phyloP scores from a whole-genome alignment of 2,888 invertebrate genomes.

The Danaus chrysippus region DNA sequence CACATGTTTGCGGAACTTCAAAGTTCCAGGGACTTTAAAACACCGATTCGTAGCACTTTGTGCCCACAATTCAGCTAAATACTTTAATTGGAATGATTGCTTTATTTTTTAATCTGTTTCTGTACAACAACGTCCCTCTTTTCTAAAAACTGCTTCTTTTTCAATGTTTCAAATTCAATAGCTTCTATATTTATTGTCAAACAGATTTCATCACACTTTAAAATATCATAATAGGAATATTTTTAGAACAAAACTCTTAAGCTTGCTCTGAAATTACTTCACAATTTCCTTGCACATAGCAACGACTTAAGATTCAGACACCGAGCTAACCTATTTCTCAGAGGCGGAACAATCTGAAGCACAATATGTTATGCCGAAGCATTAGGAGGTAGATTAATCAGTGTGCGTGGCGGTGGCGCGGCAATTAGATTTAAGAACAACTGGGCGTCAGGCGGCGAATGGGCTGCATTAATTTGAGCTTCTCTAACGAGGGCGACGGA shows the following conservation, averaged over 20 bases:
- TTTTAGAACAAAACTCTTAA: neutral
- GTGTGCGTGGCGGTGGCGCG: slow-evolving; percentile 47
- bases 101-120: neutral
- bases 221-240: too few relatives aligned
- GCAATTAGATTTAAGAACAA: slow-evolving; percentile 80
- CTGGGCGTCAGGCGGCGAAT: slow-evolving; percentile 76
- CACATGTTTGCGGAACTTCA: slow-evolving; percentile 74
- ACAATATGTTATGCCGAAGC: slow-evolving; percentile 38
- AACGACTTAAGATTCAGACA: neutral
- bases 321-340: neutral
- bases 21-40: slow-evolving; percentile 65
- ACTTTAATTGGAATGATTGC: slow-evolving; percentile 59
- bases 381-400: slow-evolving; percentile 42
- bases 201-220: too few relatives aligned
- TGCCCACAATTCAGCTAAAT: slow-evolving; percentile 54
- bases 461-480: slow-evolving; percentile 78
- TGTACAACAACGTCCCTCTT: too few relatives aligned
- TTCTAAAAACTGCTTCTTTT: too few relatives aligned
- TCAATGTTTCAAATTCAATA: too few relatives aligned
- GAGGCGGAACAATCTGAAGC: slow-evolving; percentile 6
- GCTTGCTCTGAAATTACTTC: neutral
- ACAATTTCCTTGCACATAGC: neutral
- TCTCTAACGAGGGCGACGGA: slow-evolving; percentile 76
- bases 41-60: slow-evolving; percentile 60
- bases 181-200: too few relatives aligned